Conservation (phyloP, 2,888 invertebrate genomes). For the Piscicola geometra region DNA sequence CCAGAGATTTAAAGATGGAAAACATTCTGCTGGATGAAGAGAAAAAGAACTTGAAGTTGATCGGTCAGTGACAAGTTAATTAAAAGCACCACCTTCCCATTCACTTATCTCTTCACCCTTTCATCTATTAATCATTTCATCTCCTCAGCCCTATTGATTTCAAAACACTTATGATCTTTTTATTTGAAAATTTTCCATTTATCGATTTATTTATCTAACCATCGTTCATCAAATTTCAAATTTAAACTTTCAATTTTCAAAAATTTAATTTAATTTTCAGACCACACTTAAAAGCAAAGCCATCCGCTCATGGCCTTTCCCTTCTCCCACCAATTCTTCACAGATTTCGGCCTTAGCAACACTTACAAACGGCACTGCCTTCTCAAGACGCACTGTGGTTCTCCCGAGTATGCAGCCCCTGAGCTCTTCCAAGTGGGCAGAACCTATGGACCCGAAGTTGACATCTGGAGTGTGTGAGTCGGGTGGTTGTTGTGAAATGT, state of each 20-base stretch:
- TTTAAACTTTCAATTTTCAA: too few species aligned
- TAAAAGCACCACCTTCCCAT: background rate
- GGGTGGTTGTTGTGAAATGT: too few species aligned
- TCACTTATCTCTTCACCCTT: too few species aligned
- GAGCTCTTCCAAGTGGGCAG: constrained; percentile 68
- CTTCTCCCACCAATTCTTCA: background rate
- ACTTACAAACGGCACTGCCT: constrained; percentile 62
- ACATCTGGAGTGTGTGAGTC: constrained; percentile 72
- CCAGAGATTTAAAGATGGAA: constrained; percentile 73
- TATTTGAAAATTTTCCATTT: too few species aligned
- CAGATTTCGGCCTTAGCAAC: constrained; percentile 73
- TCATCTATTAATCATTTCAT: too few species aligned
- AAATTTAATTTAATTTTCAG: too few species aligned
- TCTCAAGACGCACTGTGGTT: constrained; percentile 71
- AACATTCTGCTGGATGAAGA: constrained; percentile 69
- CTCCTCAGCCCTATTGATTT: too few species aligned
- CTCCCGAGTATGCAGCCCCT: constrained; percentile 74
- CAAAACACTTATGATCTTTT: too few species aligned
- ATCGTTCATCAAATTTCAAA: too few species aligned
- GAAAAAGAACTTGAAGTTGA: constrained; percentile 68
- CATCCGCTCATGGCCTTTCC: background rate
- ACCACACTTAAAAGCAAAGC: background rate
- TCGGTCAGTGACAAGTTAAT: constrained; percentile 48
- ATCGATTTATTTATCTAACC: too few species aligned
- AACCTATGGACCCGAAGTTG: constrained; percentile 71